phyloP scores from a whole-genome alignment of 2,113 vertebrate genomes.

The Daubentonia madagascariensis region DNA sequence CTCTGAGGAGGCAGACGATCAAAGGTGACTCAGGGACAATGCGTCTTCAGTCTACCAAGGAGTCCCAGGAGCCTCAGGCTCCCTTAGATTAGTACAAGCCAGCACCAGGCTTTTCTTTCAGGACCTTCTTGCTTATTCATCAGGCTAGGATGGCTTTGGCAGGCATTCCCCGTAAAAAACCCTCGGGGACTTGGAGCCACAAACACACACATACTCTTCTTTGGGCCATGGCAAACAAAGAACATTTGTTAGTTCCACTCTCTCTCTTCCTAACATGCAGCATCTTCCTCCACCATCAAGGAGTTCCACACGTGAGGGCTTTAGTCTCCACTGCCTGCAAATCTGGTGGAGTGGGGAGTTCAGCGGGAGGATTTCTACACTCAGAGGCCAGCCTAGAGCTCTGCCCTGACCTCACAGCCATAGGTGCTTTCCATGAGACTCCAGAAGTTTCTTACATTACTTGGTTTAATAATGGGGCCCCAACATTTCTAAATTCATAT shows the following conservation, averaged over 20 bases:
- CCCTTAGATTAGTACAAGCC: neutral
- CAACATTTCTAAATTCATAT: neutral
- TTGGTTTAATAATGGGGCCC: neutral
- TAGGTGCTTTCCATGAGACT: neutral
- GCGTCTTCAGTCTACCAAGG: neutral
- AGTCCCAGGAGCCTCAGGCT: neutral
- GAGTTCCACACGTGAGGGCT: neutral
- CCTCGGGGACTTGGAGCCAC: neutral
- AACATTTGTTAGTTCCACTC: neutral
- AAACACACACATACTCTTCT: neutral
- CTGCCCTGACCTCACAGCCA: neutral
- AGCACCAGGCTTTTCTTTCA: neutral
- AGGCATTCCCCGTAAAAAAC: neutral
- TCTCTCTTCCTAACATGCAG: neutral
- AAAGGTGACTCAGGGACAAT: neutral
- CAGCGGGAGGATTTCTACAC: neutral
- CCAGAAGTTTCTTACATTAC: neutral
- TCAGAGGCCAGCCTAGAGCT: neutral
- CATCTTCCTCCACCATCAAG: neutral
- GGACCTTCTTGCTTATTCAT: neutral
- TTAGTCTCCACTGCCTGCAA: neutral
- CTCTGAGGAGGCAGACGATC: constrained; percentile 30
- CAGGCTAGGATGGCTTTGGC: neutral
- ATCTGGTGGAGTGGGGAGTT: too few species aligned
- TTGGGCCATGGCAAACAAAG: neutral